Base-by-base conservation (phyloP, 1,140 invertebrate species). In the Hirudo medicinalis region DNA sequence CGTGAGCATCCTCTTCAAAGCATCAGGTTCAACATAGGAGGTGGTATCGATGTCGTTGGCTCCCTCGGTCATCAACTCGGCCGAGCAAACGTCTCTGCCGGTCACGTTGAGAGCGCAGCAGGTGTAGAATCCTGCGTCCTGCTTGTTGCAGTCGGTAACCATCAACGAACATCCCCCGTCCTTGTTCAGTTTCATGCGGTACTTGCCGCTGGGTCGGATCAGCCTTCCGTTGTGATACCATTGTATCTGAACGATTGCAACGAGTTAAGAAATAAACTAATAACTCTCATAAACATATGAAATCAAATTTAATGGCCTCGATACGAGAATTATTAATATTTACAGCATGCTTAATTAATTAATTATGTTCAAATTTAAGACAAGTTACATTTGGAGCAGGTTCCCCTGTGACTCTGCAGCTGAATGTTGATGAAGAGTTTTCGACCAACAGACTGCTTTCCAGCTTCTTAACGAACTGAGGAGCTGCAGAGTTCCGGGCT, bases 191-290 rank as follows among this genome's bases (percentile, higher is more conserved):
- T 85, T 87, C 73, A 89, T 90, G 80, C 92, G 89, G 76, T 89
- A 87, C 80, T 90, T 90, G 76, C 88, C 87, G 43, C 89, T 90
- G 69, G 88, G 87, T 55, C 87, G 86, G 76, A 95, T 83, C 75
- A 90, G 86, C 78, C 91, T 88, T 1, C 94, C 93, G 82, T 96
- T 91, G 79, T 89, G 92, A 81, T 94, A 95, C 93, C 92, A 95
- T 72, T 91, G 91, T 55, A 93, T 86, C 83, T 91, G 83, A 22
- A 81, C 79, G 32, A 71, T 69, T 36, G 55, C 75, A 75, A 40
- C 5, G 63, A 55, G 20, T 74, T 40, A 67, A 68, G 71, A 13
- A 54, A 60, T 54, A 69, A 57, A 3, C 32, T 36, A 36, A 36
- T 6, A 36, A 3, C 32, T 36, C 2, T 36, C 32, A 6, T 36